Base-by-base conservation (phyloP, 1,140 invertebrate species). In the Zaprionus nigranus region DNA sequence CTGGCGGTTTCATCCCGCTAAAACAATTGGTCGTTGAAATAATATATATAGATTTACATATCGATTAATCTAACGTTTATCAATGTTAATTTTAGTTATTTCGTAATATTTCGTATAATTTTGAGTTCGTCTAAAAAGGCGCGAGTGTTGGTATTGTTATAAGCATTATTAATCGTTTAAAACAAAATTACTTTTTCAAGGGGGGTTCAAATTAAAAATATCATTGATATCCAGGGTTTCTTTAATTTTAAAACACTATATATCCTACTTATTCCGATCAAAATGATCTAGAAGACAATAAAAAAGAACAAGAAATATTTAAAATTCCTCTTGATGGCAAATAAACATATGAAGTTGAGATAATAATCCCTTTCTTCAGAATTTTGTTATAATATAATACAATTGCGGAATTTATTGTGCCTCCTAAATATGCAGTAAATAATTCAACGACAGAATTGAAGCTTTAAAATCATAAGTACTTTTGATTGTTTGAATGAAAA, bases 1-100 rank as follows among this genome's bases (percentile, higher is more conserved):
- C 82, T 92, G 60, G 92, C 90, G 60, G 93, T 93, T 81, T 94
- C 93, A 92, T 94, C 93, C 64, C 93, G 88, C 93, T 94, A 91
- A 70, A 92, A 77, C 58, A 77, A 69, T 76, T 70, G 49, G 51
- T 78, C 74, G 80, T 73, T 73, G 67, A 76, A 79, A 79, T 79
- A 66, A 78, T 80, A 76, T 57, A 81, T 57, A 65, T 56, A 38
- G 65, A 38, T 9, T 62, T 40, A 60, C 34, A 73, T 62, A 67
- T 76, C 24, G 76, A 69, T 82, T 34, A 71, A 57, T 49, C 60
- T 46, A 64, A 28, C 28, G 59, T 34, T 22, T 58, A 38, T 26
- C 57, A 58, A 51, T 43, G 5, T 61, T 22, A 3, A 43, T 60
- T 26, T 60, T 13, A 43, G 53, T 54, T 56, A 15, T 28, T 36